Conservation (phyloP, 2,113 vertebrate species). For the Coturnix japonica region DNA sequence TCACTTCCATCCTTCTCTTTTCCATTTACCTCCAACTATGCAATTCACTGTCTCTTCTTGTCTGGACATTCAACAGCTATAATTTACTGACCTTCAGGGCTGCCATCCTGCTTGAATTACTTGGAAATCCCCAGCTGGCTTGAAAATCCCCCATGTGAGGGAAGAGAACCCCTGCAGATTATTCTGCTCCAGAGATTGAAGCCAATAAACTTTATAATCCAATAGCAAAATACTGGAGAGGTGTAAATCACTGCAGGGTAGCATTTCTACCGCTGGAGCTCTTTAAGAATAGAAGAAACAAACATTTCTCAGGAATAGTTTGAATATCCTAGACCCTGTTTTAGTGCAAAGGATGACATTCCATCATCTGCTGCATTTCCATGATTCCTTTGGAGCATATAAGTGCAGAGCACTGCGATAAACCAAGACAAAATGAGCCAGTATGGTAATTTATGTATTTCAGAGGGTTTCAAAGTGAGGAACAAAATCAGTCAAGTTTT, state of each 20-base stretch:
- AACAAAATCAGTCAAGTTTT: neutral
- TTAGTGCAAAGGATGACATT: neutral
- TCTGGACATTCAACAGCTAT: neutral
- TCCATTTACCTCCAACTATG: neutral
- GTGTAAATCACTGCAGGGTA: neutral
- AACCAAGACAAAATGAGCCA: neutral
- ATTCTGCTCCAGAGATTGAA: neutral
- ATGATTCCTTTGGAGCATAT: neutral
- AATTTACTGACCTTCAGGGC: neutral
- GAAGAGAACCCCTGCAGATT: neutral
- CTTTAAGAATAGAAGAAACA: neutral
- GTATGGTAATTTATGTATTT: neutral
- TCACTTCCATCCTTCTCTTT: neutral
- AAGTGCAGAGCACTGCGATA: neutral
- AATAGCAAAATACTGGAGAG: neutral
- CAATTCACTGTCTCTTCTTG: neutral
- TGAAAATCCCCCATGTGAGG: neutral
- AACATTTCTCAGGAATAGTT: neutral
- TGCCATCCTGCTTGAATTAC: neutral
- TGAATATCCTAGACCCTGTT: neutral
- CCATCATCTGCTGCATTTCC: neutral
- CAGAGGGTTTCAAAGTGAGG: neutral
- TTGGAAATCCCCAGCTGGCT: neutral
- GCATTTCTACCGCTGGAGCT: neutral
- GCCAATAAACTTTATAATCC: neutral